Evolutionary conservation across 2,113 vertebrate species (phyloP).

Genomic region (Planiliza haematocheilus): DNA sequence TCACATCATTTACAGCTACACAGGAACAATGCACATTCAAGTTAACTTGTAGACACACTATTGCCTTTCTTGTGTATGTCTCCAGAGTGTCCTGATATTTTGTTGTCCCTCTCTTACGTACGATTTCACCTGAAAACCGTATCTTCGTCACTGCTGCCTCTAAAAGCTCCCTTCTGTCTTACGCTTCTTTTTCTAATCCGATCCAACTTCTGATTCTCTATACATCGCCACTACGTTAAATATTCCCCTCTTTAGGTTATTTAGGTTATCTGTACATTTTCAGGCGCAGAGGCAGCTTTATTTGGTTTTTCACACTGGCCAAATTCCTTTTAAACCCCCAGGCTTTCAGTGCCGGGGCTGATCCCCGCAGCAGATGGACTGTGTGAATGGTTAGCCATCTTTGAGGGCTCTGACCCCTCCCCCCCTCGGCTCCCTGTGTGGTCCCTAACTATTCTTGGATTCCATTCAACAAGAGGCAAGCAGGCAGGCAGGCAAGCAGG

Average conservation of each 20-base stretch:
- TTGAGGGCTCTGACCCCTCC: constrained; percentile 85
- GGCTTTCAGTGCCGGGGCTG: constrained; percentile 84
- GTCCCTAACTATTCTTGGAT: constrained; percentile 96
- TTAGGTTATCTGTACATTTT: constrained; percentile 80
- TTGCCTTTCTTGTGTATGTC: not conserved
- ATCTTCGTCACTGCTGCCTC: constrained; percentile 2
- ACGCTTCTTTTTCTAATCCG: constrained; percentile 10
- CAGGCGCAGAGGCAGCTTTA: constrained; percentile 78
- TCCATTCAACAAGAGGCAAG: constrained; percentile 93
- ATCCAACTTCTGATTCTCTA: constrained; percentile 53
- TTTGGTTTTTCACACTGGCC: constrained; percentile 89
- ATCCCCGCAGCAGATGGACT: constrained; percentile 93
- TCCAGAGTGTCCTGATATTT: constrained; percentile 10
- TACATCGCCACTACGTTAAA: not conserved
- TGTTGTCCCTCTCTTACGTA: constrained; percentile 15
- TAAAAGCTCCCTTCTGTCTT: constrained; percentile 37
- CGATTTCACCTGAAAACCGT: constrained; percentile 28
- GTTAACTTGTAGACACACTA: not conserved
- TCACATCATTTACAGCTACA: not conserved
- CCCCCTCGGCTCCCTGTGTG: constrained; percentile 90
- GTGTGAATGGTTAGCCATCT: constrained; percentile 95
- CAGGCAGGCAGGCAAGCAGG: constrained; percentile 79
- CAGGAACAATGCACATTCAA: not conserved
- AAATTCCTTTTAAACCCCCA: constrained; percentile 89
- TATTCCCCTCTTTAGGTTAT: constrained; percentile 1